Evolutionary conservation across 2,113 vertebrate genomes (phyloP).

Genomic region (Lepus europaeus): DNA sequence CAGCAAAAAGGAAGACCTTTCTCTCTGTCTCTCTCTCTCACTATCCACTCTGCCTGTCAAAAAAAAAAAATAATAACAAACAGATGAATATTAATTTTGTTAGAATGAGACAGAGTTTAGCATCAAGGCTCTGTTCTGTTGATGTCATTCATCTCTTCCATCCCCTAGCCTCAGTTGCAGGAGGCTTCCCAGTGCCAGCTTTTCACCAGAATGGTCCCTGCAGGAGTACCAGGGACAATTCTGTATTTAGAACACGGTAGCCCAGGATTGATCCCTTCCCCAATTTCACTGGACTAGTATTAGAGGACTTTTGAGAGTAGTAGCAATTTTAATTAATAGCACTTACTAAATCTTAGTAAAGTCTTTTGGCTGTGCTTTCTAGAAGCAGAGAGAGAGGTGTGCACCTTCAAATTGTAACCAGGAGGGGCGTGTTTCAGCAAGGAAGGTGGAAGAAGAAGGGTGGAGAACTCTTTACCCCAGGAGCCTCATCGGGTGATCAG

Average conservation of each 20-base stretch:
- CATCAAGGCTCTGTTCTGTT: constrained; percentile 16
- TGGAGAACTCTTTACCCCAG: background rate
- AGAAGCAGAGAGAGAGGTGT: background rate
- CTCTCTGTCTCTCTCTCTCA: too few species aligned
- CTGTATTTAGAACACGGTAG: background rate
- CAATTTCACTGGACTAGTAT: too few species aligned
- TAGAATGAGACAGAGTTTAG: background rate
- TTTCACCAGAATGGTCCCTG: background rate
- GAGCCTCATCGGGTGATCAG: background rate
- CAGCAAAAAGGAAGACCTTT: too few species aligned
- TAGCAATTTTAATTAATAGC: background rate
- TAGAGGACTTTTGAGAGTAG: background rate
- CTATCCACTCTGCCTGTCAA: too few species aligned
- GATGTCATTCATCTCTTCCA: background rate
- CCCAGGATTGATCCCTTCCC: too few species aligned
- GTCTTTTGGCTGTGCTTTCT: background rate
- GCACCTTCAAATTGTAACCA: background rate
- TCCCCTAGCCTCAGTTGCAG: background rate
- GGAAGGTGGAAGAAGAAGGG: background rate
- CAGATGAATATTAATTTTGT: background rate
- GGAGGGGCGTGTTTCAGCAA: background rate
- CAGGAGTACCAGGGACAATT: background rate
- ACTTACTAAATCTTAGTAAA: constrained; percentile 17
- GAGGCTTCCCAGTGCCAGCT: background rate
- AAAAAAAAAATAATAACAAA: background rate